Evolutionary conservation across 2,113 vertebrate species (phyloP), one percentile per base, ranked within the genome.

Genomic region (Mastomys natalensis): DNA sequence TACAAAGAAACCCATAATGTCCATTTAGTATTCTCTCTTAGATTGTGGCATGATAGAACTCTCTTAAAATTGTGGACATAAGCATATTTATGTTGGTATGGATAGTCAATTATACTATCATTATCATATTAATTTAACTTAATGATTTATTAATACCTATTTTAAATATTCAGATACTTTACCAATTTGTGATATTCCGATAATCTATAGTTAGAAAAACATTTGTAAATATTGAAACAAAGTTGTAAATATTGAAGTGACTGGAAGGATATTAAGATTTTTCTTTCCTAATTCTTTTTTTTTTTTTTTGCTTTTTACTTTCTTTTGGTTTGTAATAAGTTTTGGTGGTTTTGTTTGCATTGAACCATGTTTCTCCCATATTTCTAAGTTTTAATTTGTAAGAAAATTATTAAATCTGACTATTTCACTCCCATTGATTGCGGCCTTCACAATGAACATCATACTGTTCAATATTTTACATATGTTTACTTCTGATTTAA

Each of bases 401-500:
- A 85, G 87, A 81, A 82, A 37, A 77, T 82, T 82, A 70, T 87
- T 92, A 55, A 37, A 58, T 19, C 21, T 53, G 6, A 78, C 45
- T 10, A 29, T 89, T 81, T 55, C 58, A 88, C 5, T 37, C 43
- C 10, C 55, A 29, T 43, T 45, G 24, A 29, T 76, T 26, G 2
- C 2, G 26, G 22, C 13, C 84, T 86, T 80, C 31, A 81, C 77
- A 70, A 12, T 37, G 72, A 3, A 81, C 13, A 92, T 58, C 73
- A 76, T 34, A 81, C 22, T 64, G 8, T 22, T 86, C 29, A 51
- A n/a, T 16, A 26, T 88, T 90, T 74, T 51, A 37, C 9, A 55
- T 62, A 45, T 96, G 51, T 10, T 89, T 17, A 45, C 62, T 37
- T 86, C 45, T 84, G 82, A 90, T 74, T 81, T 85, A 89, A 94